Evolutionary conservation across 1,140 invertebrate species (phyloP), one percentile per base, ranked within the genome.

Genomic region (Microplitis mediator): DNA sequence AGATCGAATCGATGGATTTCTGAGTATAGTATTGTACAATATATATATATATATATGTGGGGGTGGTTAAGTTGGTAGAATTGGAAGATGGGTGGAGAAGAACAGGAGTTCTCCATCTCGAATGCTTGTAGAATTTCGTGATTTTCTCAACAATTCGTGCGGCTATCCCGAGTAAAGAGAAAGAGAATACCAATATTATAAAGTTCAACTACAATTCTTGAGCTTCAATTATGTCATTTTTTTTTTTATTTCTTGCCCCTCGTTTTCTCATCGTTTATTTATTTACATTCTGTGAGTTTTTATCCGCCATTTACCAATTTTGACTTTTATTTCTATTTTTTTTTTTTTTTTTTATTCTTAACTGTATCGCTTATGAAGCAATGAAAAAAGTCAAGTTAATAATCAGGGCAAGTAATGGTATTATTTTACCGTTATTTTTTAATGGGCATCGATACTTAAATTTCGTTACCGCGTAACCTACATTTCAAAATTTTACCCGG

Each of bases 141-240:
- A 65, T 45, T 65, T 50, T 39, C 36, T 36, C 45, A 23, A 50
- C 32, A 45, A 65, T 50, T 65, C 34, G 14, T 50, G 36, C 45
- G 36, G 36, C 13, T 62, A 62, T 39, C 52, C 4, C 23, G 9
- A 56, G 23, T 14, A 9, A 35, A 39, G 11, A 35, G 32, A 62
- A 62, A 62, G 34, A 35, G 34, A 35, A 31, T 58, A 58, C 23
- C 56, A 58, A 58, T 58, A 58, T 23, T 23, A 31, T 31, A 8
- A 5, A n/a, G 52, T 14, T 14, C 16, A 54, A 14, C 16, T 54
- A 54, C 4, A 50, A 50, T 9, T 50, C n/a, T 78, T 76, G 79
- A 84, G 84, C 84, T 82, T 81, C 82, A 77, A 84, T 83, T 84
- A 84, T 82, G 80, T 5, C 13, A 16, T 54, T 54, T 54, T 54